A percentile compares a stretch with the other conserved stretches of the same genome.
Evolutionary conservation across 30 jellyfish, hydroid and myxozoan genomes (phyloP).

Genomic region (Chrysaora quinquecirrha): DNA sequence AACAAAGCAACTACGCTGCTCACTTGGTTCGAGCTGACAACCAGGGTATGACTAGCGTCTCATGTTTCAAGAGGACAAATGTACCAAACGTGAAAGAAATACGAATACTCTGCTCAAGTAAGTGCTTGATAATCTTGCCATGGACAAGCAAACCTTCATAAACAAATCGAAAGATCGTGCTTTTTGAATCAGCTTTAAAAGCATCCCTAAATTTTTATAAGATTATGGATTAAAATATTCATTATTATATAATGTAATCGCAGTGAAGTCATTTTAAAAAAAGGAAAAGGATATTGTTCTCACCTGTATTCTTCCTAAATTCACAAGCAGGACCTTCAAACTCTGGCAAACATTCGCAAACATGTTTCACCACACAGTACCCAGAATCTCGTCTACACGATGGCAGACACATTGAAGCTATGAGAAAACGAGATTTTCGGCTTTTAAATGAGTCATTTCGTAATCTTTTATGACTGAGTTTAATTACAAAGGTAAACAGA

Average conservation of each 20-base stretch:
- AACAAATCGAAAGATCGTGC: neutral
- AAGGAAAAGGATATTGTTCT: too few species aligned
- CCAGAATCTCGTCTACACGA: constrained; percentile 67
- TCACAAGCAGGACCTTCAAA: constrained; percentile 66
- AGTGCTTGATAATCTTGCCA: neutral
- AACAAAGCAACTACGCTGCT: neutral
- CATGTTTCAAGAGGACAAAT: neutral
- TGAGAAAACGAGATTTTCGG: too few species aligned
- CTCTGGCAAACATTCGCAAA: constrained; percentile 64
- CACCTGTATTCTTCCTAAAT: constrained; percentile 46
- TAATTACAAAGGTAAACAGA: too few species aligned
- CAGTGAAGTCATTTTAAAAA: too few species aligned
- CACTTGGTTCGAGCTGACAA: neutral
- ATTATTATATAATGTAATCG: too few species aligned
- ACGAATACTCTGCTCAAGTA: neutral
- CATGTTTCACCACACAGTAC: constrained; percentile 59
- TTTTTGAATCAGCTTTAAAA: neutral
- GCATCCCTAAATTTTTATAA: neutral
- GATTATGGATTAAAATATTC: neutral
- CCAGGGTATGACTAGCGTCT: neutral
- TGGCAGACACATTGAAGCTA: constrained; percentile 72
- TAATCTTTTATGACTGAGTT: too few species aligned
- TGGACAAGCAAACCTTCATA: neutral
- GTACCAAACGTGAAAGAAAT: neutral
- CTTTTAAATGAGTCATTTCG: too few species aligned